phyloP scores from a whole-genome alignment of 2,113 vertebrate species.

The Chlamydotis undulata region DNA sequence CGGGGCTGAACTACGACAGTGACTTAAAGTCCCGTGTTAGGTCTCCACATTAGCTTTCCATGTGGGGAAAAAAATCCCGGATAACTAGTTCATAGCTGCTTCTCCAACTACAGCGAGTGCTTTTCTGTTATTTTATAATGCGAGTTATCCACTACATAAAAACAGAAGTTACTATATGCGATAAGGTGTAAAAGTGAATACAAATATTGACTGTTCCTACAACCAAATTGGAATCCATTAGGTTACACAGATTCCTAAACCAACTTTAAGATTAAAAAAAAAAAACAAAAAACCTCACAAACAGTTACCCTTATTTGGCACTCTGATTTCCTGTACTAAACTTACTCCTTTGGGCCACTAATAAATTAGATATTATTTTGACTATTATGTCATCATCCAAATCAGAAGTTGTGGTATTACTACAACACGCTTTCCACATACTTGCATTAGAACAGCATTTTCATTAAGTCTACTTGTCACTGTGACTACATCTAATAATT shows the following conservation, averaged over 20 bases:
- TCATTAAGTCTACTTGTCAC: slow-evolving; percentile 62
- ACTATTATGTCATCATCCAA: background rate
- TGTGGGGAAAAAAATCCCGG: background rate
- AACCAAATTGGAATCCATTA: background rate
- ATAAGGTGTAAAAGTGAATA: background rate
- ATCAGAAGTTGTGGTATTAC: background rate
- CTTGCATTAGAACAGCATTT: slow-evolving; percentile 6
- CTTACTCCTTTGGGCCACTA: background rate
- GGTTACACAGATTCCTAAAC: background rate
- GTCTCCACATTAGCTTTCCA: background rate
- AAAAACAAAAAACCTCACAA: background rate
- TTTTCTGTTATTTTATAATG: background rate
- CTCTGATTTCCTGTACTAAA: slow-evolving; percentile 35
- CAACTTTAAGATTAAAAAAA: background rate
- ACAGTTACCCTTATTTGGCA: background rate
- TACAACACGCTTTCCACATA: background rate
- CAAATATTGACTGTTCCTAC: background rate
- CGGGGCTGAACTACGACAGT: too few species aligned
- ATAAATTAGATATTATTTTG: background rate
- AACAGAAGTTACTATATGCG: too few species aligned
- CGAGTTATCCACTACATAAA: background rate
- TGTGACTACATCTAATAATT: slow-evolving; percentile 56
- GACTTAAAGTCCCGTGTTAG: background rate
- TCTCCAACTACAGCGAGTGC: background rate
- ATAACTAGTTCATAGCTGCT: background rate